Evolutionary conservation across 2,888 invertebrate species (phyloP).

Genomic region (Napeogenes sylphis): DNA sequence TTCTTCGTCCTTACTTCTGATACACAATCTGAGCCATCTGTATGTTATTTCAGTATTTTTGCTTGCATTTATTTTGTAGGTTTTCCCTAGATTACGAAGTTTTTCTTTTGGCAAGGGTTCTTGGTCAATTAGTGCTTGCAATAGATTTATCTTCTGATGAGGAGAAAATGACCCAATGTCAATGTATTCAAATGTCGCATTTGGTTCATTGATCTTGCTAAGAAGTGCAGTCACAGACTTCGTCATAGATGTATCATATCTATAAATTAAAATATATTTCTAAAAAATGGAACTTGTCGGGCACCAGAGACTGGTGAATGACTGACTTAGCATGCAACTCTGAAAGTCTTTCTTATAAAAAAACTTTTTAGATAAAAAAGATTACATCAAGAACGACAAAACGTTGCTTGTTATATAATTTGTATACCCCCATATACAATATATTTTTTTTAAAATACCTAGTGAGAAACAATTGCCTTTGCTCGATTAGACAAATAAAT

Average conservation of each 20-base stretch:
- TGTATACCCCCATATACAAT: too few relatives aligned
- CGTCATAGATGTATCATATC: conserved; percentile 81
- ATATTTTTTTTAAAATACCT: too few relatives aligned
- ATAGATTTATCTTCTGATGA: conserved; percentile 81
- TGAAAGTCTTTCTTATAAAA: too few relatives aligned
- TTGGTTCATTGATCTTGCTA: conserved; percentile 51
- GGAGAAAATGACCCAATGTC: conserved; percentile 78
- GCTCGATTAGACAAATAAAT: too few relatives aligned
- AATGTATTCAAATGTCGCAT: conserved; percentile 60
- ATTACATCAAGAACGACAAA: too few relatives aligned
- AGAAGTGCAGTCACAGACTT: conserved; percentile 78
- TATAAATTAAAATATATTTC: conserved; percentile 35
- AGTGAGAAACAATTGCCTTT: too few relatives aligned
- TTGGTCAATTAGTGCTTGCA: conserved; percentile 80
- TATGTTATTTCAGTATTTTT: conserved; percentile 88
- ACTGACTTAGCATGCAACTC: too few relatives aligned
- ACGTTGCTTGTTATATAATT: too few relatives aligned
- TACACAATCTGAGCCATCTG: conserved; percentile 87
- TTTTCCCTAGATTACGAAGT: conserved; percentile 78
- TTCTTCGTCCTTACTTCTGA: conserved; percentile 83
- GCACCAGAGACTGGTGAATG: too few relatives aligned
- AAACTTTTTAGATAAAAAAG: too few relatives aligned
- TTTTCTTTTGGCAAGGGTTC: conserved; percentile 73
- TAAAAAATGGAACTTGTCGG: not conserved
- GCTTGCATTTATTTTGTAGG: conserved; percentile 80